Evolutionary conservation across 2,113 vertebrate species (phyloP).

Genomic region (Datnioides undecimradiatus): DNA sequence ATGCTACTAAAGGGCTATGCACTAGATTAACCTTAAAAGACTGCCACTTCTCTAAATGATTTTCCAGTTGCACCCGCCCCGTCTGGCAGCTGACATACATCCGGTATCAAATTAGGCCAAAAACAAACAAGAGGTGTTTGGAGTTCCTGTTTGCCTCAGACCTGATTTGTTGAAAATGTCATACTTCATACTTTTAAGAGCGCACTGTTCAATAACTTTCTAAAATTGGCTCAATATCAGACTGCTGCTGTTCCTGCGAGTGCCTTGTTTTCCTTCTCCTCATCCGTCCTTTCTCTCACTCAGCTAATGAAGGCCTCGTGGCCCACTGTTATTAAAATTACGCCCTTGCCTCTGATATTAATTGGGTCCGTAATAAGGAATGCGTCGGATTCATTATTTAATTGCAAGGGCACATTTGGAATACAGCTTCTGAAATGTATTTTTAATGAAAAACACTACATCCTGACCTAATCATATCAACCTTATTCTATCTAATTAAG

Average conservation of each 20-base stretch:
- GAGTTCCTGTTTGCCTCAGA: slow-evolving; percentile 11
- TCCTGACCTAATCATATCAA: slow-evolving; percentile 99
- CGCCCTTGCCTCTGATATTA: slow-evolving; percentile 94
- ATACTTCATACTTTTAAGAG: slow-evolving; percentile 39
- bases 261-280: slow-evolving; percentile 82
- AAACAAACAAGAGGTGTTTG: slow-evolving; percentile 37
- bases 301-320: slow-evolving; percentile 93
- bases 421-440: slow-evolving; percentile 98
- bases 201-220: slow-evolving; percentile 52
- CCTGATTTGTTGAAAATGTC: slow-evolving; percentile 44
- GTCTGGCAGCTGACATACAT: slow-evolving; percentile 31
- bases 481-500: slow-evolving; percentile 99
- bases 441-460: slow-evolving; percentile 99
- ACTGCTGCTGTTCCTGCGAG: slow-evolving; percentile 79
- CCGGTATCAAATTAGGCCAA: slow-evolving; percentile 7
- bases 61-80: slow-evolving; percentile 16
- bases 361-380: slow-evolving; percentile 98
- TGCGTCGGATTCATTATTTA: slow-evolving; percentile 97
- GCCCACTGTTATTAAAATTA: slow-evolving; percentile 97
- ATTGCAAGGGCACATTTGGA: slow-evolving; percentile 98
- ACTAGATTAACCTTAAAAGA: slow-evolving; percentile 20
- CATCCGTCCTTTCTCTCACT: slow-evolving; percentile 76
- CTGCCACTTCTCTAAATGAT: not conserved
- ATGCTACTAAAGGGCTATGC: not conserved
- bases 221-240: slow-evolving; percentile 60